Evolutionary conservation across 2,888 invertebrate species (phyloP).

Genomic region (Boloria euphrosyne): DNA sequence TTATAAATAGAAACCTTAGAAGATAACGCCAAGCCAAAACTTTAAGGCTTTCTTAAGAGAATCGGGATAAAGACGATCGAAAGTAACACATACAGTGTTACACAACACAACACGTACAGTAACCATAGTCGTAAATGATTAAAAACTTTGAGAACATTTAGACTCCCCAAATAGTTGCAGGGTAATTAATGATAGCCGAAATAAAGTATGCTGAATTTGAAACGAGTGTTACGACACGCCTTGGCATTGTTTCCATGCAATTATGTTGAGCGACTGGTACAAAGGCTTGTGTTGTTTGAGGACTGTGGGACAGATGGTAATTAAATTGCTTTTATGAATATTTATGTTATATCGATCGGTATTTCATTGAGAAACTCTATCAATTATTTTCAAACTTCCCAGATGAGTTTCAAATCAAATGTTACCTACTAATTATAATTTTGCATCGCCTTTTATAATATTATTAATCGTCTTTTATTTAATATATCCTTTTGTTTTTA

Average conservation of each 20-base stretch:
- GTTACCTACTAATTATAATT: too few species aligned
- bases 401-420: too few species aligned
- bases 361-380: neutral
- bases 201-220: constrained; percentile 33
- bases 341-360: constrained; percentile 2
- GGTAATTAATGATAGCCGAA: constrained; percentile 13
- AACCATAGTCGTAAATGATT: neutral
- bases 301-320: constrained; percentile 7
- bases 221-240: constrained; percentile 25
- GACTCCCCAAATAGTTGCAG: constrained; percentile 18
- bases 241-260: constrained; percentile 23
- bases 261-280: constrained; percentile 20
- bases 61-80: too few species aligned
- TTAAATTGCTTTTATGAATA: constrained; percentile 17
- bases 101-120: too few species aligned
- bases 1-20: too few species aligned
- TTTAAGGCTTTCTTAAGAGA: too few species aligned
- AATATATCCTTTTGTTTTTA: too few species aligned
- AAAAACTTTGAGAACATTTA: constrained; percentile 1
- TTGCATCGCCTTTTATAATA: too few species aligned
- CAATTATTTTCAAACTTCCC: neutral
- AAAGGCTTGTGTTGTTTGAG: constrained; percentile 13
- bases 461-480: too few species aligned
- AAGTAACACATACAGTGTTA: too few species aligned
- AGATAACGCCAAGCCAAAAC: too few species aligned